Conservation (phyloP, 2,113 vertebrate genomes). For the Vimba vimba region DNA sequence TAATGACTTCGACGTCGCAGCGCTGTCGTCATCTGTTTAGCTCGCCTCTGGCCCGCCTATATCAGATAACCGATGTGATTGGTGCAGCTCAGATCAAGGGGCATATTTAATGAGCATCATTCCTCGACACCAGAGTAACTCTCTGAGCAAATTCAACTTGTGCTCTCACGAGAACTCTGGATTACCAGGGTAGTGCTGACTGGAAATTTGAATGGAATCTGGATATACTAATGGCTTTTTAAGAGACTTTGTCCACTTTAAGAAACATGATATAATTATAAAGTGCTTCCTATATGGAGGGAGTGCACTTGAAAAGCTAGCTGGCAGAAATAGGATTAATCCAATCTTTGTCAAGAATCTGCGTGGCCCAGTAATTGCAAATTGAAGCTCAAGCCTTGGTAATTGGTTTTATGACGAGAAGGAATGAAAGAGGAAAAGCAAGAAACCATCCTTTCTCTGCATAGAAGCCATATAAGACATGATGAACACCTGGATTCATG, state of each 20-base stretch:
- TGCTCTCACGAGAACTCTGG: too few species aligned
- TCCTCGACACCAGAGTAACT: too few species aligned
- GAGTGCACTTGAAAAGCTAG: constrained; percentile 59
- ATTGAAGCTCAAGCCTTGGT: constrained; percentile 63
- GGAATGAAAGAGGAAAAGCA: neutral
- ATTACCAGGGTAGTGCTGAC: neutral
- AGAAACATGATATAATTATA: constrained; percentile 60
- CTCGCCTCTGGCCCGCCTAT: too few species aligned
- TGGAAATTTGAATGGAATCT: neutral
- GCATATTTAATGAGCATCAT: too few species aligned
- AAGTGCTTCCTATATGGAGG: constrained; percentile 66
- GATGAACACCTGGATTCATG: neutral
- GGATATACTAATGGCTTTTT: neutral
- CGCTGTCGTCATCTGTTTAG: too few species aligned
- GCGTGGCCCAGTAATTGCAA: constrained; percentile 67
- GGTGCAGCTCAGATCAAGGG: too few species aligned
- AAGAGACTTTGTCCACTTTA: constrained; percentile 4
- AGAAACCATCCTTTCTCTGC: neutral
- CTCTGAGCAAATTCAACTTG: too few species aligned
- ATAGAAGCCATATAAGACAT: neutral
- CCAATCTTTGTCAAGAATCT: constrained; percentile 70
- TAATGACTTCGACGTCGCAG: too few species aligned
- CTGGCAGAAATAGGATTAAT: constrained; percentile 68
- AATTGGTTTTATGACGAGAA: constrained; percentile 57
- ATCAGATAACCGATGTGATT: too few species aligned